Base-by-base conservation (phyloP, 92 coral and sea anemone genomes). In the Zoanthus gigantus region DNA sequence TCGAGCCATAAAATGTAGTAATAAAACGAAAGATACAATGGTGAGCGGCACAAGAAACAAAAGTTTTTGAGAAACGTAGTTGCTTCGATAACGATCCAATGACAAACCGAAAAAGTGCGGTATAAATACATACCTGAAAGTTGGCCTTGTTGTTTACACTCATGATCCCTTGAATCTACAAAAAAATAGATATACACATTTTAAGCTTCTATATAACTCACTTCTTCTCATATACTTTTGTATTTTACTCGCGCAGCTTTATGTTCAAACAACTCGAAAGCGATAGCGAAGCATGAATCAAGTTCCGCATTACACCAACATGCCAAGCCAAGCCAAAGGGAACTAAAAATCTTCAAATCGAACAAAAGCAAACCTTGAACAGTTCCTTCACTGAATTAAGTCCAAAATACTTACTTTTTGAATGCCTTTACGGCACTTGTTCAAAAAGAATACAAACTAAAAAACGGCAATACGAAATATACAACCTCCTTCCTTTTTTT, bases 271-370 rank as follows among this genome's bases (percentile, higher is more conserved):
- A 50, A 7, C 56, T 50, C 56, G 56, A 7, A 50, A 50, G 56
- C 56, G 56, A 50, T 50, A 50, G 56, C 0, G 12, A 7, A 50
- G 56, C 2, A 37, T 37, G 56, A 77, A 23, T 13, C 5, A 53
- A 77, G 82, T 77, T 77, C 82, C 82, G 82, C 82, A 77, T 54
- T 77, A 63, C 82, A 77, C 1, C 68, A 13, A 5, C 79, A 46
- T n/a, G 44, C 7, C 58, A n/a, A 28, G n/a, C 29, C 16, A 32
- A 13, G 56, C 7, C 42, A 16, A 30, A 14, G 9, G 10, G 6
- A 14, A 11, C 14, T 53, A 67, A 45, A 29, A 31, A 77, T 52
- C 82, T 8, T 15, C 67, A 30, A 77, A 32, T 52, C 9, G 52
- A 50, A 29, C 12, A 10, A 79, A 42, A 79, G 57, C 83, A 18